Conservation (phyloP, 2,113 vertebrate genomes). For the Gorsachius goisagi region DNA sequence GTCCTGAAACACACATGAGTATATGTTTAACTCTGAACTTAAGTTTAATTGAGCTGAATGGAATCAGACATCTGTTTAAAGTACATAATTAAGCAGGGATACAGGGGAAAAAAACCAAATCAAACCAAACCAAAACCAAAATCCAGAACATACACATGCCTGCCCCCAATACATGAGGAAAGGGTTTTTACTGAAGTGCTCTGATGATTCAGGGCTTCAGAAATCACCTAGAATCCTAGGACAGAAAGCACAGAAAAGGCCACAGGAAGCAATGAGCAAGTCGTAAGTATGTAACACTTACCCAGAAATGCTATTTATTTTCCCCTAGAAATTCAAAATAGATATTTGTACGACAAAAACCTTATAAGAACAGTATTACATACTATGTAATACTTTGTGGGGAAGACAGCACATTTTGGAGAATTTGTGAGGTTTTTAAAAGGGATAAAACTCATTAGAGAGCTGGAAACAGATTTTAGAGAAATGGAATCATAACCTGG, state of each 20-base stretch:
- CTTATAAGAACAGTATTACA: not conserved
- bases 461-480: not conserved
- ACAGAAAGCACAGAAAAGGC: not conserved
- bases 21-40: not conserved
- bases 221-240: not conserved
- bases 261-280: not conserved
- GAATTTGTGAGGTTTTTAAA: not conserved
- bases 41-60: not conserved
- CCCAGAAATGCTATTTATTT: not conserved
- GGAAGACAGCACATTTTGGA: not conserved
- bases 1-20: not conserved
- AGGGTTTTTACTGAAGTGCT: not conserved
- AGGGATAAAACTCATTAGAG: fast-evolving
- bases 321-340: not conserved
- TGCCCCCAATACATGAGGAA: not conserved
- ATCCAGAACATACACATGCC: fast-evolving
- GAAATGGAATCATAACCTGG: not conserved
- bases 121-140: no score
- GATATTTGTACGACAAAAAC: not conserved
- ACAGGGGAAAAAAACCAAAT: not conserved
- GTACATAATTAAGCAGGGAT: not conserved
- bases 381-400: not conserved
- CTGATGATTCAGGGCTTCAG: not conserved
- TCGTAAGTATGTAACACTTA: not conserved
- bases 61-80: not conserved